These are phyloP conservation scores for Drosophila ficusphila DNA, from an alignment of 1,140 invertebrate species.

Conservation along the genomic window DNA sequence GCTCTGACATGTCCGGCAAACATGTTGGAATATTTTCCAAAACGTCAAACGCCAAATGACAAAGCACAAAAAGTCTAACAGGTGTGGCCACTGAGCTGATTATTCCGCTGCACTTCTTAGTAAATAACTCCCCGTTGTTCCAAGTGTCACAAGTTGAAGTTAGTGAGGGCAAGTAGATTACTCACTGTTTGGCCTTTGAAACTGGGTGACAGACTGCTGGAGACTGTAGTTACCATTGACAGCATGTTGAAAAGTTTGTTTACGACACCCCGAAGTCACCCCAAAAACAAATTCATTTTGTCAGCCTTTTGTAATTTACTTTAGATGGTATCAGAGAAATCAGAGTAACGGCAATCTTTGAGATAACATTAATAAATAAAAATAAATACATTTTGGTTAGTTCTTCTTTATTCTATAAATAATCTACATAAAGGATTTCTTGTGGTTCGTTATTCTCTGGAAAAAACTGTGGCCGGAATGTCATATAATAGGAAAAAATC, in stretches of 20 bases:
- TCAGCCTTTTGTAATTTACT: too few species aligned
- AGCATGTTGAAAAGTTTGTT: slow-evolving; percentile 4
- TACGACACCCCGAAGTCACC: background rate
- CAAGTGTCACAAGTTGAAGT: slow-evolving; percentile 62
- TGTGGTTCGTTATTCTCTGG: too few species aligned
- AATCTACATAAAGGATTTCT: too few species aligned
- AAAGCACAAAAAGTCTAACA: slow-evolving; percentile 68
- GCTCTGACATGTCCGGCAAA: slow-evolving; percentile 67
- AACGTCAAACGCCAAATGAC: slow-evolving; percentile 25
- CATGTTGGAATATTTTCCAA: slow-evolving; percentile 56
- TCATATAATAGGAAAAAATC: too few species aligned
- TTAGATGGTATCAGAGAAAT: too few species aligned
- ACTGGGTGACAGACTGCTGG: slow-evolving; percentile 5
- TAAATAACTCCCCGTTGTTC: slow-evolving; percentile 20
- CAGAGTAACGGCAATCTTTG: too few species aligned
- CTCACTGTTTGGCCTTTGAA: background rate
- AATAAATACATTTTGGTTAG: too few species aligned
- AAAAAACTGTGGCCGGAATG: too few species aligned
- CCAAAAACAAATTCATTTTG: background rate
- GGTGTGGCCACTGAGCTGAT: slow-evolving; percentile 60
- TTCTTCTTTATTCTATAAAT: too few species aligned
- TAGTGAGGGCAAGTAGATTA: slow-evolving; percentile 1
- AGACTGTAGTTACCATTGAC: slow-evolving; percentile 36
- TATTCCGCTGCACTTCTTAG: slow-evolving; percentile 39
- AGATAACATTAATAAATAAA: too few species aligned